Conservation (phyloP, 92 coral and sea anemone genomes). For the Zoanthus sansibaricus region DNA sequence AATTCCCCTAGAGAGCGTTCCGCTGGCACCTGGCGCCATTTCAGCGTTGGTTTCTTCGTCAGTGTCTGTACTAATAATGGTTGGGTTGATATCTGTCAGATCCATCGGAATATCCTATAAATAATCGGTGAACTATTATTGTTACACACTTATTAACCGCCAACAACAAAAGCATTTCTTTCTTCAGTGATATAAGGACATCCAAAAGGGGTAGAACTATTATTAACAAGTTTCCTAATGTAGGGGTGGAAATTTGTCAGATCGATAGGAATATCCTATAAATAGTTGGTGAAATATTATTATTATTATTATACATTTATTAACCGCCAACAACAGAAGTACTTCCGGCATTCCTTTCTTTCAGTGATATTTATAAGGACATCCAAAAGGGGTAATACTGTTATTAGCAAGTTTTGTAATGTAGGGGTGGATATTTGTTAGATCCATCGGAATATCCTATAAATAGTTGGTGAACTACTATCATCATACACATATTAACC, state of each 20-base stretch:
- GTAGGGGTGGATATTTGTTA: conserved; percentile 93
- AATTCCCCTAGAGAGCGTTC: conserved; percentile 24
- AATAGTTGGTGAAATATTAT: neutral
- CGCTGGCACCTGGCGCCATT: conserved; percentile 51
- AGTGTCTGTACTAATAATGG: conserved; percentile 90
- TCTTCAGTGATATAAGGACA: no score
- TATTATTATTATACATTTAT: neutral
- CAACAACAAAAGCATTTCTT: no score
- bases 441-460: conserved; percentile 92
- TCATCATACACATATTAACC: neutral
- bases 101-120: conserved; percentile 95
- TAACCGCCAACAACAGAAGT: no score
- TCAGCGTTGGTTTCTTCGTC: conserved; percentile 78
- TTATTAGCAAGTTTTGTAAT: conserved; percentile 30
- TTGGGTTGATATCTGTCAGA: conserved; percentile 95
- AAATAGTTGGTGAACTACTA: neutral
- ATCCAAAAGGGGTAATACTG: neutral
- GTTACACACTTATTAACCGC: neutral
- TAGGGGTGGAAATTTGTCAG: conserved; percentile 93
- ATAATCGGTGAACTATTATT: neutral
- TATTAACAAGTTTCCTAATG: conserved; percentile 26
- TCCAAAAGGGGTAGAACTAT: neutral
- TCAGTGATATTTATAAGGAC: no score
- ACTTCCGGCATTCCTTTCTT: no score
- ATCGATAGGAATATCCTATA: conserved; percentile 91